phyloP scores from a whole-genome alignment of 2,113 vertebrate genomes.

The Neotragus pygmaeus region DNA sequence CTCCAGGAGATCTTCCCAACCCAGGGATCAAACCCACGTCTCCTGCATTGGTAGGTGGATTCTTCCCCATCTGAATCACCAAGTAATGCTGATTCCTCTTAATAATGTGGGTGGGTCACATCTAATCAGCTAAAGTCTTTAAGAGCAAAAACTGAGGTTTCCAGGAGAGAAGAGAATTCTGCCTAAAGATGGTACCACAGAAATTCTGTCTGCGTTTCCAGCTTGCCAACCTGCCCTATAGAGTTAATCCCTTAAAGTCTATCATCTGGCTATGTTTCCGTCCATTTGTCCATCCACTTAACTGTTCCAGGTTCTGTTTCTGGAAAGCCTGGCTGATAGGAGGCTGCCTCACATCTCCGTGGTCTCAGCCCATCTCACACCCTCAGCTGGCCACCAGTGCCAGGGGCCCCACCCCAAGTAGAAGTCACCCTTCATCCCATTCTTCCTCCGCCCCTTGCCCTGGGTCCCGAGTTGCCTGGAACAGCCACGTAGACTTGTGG shows the following conservation, averaged over 20 bases:
- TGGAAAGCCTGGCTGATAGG: background rate
- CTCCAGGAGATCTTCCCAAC: background rate
- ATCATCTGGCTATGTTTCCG: too few species aligned
- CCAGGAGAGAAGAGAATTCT: background rate
- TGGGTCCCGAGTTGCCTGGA: background rate
- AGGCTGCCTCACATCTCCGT: background rate
- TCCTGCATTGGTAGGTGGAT: background rate
- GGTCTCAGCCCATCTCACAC: background rate
- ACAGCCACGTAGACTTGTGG: background rate
- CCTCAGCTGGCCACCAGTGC: background rate
- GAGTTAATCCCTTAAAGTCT: background rate
- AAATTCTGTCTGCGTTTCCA: background rate
- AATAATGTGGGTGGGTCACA: background rate
- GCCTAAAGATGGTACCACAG: background rate
- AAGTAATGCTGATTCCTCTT: background rate
- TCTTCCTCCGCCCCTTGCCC: background rate
- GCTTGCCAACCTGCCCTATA: too few species aligned
- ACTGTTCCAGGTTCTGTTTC: background rate
- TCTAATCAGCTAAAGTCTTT: background rate
- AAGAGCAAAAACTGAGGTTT: background rate
- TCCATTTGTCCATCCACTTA: background rate
- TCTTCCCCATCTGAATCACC: background rate
- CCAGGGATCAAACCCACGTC: background rate
- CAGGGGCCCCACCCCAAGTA: too few species aligned
- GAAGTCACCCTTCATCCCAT: background rate